Base-by-base conservation (phyloP, 1,140 invertebrate species). In the Myzus persicae region DNA sequence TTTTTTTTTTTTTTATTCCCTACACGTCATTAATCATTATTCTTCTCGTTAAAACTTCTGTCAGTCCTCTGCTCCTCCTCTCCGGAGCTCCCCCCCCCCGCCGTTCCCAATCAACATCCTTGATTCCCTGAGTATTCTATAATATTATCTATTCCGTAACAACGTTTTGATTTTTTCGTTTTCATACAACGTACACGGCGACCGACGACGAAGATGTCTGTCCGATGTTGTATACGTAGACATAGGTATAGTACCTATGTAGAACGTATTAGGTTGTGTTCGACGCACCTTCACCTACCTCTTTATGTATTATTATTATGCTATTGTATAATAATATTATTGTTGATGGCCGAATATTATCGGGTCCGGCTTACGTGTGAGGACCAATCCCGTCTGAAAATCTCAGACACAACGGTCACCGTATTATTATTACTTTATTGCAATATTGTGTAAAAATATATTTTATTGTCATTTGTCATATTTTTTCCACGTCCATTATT, bases 11-110 rank as follows among this genome's bases (percentile, higher is more conserved):
- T 90, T 24, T 54, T 59, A 90, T 90, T 90, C 26, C 48, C 51
- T 90, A 92, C 67, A 46, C 91, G 76, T 92, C 91, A 92, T 92
- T 92, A 92, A 92, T 92, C 91, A 92, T 82, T 82, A 92, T 82
- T 81, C 67, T 92, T 92, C 91, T 92, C 91, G 91, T 92, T 92
- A 92, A 92, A 84, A 92, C 76, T 92, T 92, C 91, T 84, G 91
- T 84, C 90, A 91, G 76, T 48, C 38, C 81, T 24, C 91, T 51
- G 22, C 44, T 6, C n/a, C 59, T 31, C 54, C 46, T 42, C n/a
- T n/a, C 31, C 31, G 11, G 11, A 59, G 38, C 36, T 7, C 44
- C 2, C 85, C 8, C 40, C n/a, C 42, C 26, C 40, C n/a, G 5
- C 91, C 38, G 51, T 59, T 59, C 51, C 22, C 24, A 59, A 59